Evolutionary conservation across 2,888 invertebrate genomes (phyloP), one percentile per base, ranked within the genome.

Genomic region (Galerucella calmariensis): DNA sequence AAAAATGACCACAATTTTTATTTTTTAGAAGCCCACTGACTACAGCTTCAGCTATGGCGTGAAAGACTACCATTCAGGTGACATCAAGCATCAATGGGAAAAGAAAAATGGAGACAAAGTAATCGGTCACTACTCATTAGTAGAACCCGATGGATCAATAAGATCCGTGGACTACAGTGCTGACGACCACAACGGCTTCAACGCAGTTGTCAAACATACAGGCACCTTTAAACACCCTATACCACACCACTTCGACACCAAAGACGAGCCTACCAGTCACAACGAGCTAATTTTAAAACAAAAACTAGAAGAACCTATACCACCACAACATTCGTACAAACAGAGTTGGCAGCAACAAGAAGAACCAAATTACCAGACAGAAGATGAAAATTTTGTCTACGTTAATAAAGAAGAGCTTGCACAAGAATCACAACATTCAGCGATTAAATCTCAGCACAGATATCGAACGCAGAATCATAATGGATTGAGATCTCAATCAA

Each of bases 61-160:
- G 16, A 88, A 91, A 79, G 91, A 92, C 83, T 87, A 87, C 16
- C 88, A 88, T 72, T 91, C 91, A 27, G 91, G 91, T 16, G 92
- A 92, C 74, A 86, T 91, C 2, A 92, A 92, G 81, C 88, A 89
- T 69, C 91, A 90, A 75, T 91, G 91, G 91, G 91, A 92, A 83
- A 88, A 90, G 68, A 91, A 90, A 83, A 89, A 91, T 82, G 92
- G 91, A 81, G 90, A 91, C 84, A 88, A 88, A 79, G 90, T 92
- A 44, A 90, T 89, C 87, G 92, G 91, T 82, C 90, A 90, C 83
- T 93, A 93, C 84, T 92, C 92, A 80, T 88, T 93, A 24, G 84
- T 93, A 67, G 92, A 93, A 84, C 90, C 92, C 53, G 93, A 92
- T 82, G 93, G 93, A 66, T 89, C 90, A 65, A 88, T 90, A 75